Conservation (phyloP, 2,888 invertebrate species). For the Drosophila mimetica region DNA sequence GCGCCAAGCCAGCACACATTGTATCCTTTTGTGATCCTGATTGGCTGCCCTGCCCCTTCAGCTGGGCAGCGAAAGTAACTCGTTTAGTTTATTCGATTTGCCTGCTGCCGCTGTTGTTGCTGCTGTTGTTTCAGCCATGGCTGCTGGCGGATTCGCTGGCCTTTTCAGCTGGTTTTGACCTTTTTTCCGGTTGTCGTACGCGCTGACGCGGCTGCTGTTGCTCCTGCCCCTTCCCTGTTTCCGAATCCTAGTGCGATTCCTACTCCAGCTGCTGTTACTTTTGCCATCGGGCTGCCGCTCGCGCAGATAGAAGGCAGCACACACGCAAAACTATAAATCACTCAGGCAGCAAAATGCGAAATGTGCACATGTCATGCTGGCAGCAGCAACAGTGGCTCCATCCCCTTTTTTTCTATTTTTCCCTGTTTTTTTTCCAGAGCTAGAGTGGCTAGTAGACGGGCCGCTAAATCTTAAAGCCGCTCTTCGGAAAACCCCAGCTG, state of each 20-base stretch:
- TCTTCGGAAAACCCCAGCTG: conserved; percentile 28
- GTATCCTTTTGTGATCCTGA: conserved; percentile 46
- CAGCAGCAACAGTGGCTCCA: conserved; percentile 34
- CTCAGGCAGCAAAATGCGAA: conserved; percentile 75
- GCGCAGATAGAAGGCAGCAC: conserved; percentile 43
- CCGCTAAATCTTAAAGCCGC: conserved; percentile 45
- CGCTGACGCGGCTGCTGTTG: conserved; percentile 26
- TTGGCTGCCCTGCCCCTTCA: conserved; percentile 45
- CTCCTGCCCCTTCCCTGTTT: conserved; percentile 3
- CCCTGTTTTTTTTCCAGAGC: background rate
- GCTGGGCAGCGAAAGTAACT: conserved; percentile 63
- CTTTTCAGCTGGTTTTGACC: conserved; percentile 34
- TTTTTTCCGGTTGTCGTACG: conserved; percentile 43
- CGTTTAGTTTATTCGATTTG: conserved; percentile 77
- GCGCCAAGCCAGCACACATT: conserved; percentile 30
- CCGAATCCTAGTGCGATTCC: background rate
- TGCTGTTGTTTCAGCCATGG: conserved; percentile 32
- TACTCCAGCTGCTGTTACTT: conserved; percentile 17
- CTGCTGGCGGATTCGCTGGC: conserved; percentile 43
- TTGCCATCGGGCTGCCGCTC: conserved; percentile 44
- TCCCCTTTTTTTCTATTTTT: conserved; percentile 17
- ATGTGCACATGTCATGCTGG: conserved; percentile 75
- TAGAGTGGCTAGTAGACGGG: conserved; percentile 34
- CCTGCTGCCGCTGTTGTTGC: conserved; percentile 38
- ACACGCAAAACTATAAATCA: conserved; percentile 74